These are phyloP conservation scores for Stercorarius parasiticus DNA, from an alignment of 2,113 vertebrate species.

Conservation along the genomic window DNA sequence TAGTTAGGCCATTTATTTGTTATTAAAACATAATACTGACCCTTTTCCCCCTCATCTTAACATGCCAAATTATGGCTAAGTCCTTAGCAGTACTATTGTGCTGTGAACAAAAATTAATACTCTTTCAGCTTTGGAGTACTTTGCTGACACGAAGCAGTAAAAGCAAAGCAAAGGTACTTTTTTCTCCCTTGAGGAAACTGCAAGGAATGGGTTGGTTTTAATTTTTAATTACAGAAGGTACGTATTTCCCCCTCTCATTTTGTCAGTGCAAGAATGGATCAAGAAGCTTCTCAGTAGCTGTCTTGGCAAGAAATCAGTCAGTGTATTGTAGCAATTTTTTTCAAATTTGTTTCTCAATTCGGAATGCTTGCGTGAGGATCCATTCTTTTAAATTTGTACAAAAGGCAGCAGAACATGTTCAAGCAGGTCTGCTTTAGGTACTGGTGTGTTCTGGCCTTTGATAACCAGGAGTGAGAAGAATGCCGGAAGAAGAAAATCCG, in stretches of 20 bases:
- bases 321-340: slow-evolving; percentile 78
- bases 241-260: slow-evolving; percentile 38
- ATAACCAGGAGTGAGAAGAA: slow-evolving; percentile 50
- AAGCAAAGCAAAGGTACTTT: slow-evolving; percentile 33
- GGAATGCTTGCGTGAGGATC: slow-evolving; percentile 79
- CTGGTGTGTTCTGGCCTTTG: slow-evolving; percentile 60
- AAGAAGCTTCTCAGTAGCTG: slow-evolving; percentile 65
- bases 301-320: slow-evolving; percentile 78
- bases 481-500: slow-evolving; percentile 25
- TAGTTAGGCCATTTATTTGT: slow-evolving; percentile 13
- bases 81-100: slow-evolving; percentile 26
- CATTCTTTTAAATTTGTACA: slow-evolving; percentile 76
- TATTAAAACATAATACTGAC: not conserved
- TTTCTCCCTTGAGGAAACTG: not conserved
- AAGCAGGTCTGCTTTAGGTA: slow-evolving; percentile 75
- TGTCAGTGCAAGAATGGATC: slow-evolving; percentile 49
- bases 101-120: slow-evolving; percentile 46
- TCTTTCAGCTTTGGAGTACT: slow-evolving; percentile 23
- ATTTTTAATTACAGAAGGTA: slow-evolving; percentile 71
- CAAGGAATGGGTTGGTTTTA: slow-evolving; percentile 24
- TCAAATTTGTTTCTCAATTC: slow-evolving; percentile 80
- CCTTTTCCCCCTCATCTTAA: not conserved
- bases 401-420: slow-evolving; percentile 78
- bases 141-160: slow-evolving; percentile 39
- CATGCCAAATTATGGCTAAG: slow-evolving; percentile 13